These are phyloP conservation scores for Eonycteris spelaea DNA, from an alignment of 2,113 vertebrate genomes.

Conservation along the genomic window DNA sequence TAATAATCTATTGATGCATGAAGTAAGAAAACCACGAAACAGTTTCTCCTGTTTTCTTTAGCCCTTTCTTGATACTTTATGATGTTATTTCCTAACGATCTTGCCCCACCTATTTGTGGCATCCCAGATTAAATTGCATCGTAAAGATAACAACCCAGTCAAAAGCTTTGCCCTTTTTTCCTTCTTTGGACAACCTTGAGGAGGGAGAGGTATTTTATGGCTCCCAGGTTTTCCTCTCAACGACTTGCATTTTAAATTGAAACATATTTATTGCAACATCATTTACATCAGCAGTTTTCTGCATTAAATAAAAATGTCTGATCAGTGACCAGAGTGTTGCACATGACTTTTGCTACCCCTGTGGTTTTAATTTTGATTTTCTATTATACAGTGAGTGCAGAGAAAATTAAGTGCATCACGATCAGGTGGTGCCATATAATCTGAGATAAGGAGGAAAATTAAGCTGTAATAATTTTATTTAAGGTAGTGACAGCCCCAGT, in stretches of 20 bases:
- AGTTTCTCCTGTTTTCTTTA: slow-evolving; percentile 20
- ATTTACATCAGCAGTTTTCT: slow-evolving; percentile 55
- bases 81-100: slow-evolving; percentile 48
- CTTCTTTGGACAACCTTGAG: slow-evolving; percentile 68
- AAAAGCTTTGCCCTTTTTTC: slow-evolving; percentile 42
- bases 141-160: slow-evolving; percentile 63
- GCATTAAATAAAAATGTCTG: slow-evolving; percentile 54
- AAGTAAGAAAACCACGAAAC: not conserved
- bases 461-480: slow-evolving; percentile 64
- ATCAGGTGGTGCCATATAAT: slow-evolving; percentile 48
- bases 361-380: slow-evolving; percentile 63
- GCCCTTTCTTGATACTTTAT: slow-evolving; percentile 57
- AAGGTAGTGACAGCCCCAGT: slow-evolving; percentile 14
- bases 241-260: slow-evolving; percentile 52
- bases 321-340: slow-evolving; percentile 50
- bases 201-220: slow-evolving; percentile 29
- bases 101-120: slow-evolving; percentile 8
- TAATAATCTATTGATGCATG: slow-evolving; percentile 27
- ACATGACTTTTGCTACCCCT: not conserved
- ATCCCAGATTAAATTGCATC: slow-evolving; percentile 63
- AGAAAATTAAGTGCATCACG: slow-evolving; percentile 58
- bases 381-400: slow-evolving; percentile 29
- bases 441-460: slow-evolving; percentile 53
- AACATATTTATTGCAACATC: slow-evolving; percentile 59
- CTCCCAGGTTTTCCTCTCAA: slow-evolving; percentile 30